phyloP scores from a whole-genome alignment of 2,888 invertebrate species.

The Colostygia pectinataria region DNA sequence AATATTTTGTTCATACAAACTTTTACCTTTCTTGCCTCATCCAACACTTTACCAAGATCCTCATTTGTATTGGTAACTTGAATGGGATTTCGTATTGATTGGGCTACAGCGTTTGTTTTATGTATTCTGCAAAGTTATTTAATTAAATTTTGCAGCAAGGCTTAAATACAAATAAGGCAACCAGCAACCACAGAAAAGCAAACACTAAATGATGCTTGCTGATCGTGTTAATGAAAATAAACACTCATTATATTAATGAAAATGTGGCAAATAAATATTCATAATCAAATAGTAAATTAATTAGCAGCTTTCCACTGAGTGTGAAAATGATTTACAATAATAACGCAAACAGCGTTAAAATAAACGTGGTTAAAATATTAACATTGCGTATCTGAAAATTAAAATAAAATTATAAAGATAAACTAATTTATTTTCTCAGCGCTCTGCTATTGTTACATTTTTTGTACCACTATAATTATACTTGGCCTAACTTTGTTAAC shows the following conservation, averaged over 20 bases:
- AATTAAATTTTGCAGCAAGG: background rate
- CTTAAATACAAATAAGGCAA: conserved; percentile 5
- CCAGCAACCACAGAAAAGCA: background rate
- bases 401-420: too few species aligned
- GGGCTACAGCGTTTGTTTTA: too few species aligned
- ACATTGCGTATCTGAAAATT: background rate
- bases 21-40: too few species aligned
- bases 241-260: conserved; percentile 3
- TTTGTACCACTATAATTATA: too few species aligned
- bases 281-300: conserved; percentile 8
- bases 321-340: conserved; percentile 4
- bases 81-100: too few species aligned
- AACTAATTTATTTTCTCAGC: too few species aligned
- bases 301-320: background rate
- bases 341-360: background rate
- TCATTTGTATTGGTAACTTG: too few species aligned
- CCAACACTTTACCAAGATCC: too few species aligned
- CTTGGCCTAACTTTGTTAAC: too few species aligned
- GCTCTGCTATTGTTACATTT: too few species aligned
- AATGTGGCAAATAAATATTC: background rate
- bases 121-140: background rate
- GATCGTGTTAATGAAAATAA: conserved; percentile 2
- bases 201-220: conserved; percentile 5
- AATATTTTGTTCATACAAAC: too few species aligned
- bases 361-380: background rate